These are phyloP conservation scores for Girardia tigrina DNA, from an alignment of 2,888 invertebrate species.

Conservation along the genomic window DNA sequence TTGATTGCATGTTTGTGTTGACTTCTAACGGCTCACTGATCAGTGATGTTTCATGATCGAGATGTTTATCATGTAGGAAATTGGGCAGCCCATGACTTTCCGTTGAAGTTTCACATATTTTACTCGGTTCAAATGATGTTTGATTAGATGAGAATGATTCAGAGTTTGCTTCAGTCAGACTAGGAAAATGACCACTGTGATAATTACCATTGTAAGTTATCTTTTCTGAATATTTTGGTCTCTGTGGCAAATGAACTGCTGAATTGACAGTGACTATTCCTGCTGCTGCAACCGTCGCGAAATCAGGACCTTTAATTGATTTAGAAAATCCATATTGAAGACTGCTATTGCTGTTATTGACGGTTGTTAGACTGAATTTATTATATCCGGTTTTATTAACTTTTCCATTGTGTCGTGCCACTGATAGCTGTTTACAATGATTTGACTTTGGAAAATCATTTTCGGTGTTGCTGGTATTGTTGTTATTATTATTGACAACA, in stretches of 20 bases:
- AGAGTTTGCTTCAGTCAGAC: not conserved
- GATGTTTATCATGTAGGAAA: not conserved
- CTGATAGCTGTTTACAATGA: not conserved
- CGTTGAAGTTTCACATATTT: not conserved
- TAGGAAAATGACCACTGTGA: not conserved
- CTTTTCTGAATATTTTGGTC: not conserved
- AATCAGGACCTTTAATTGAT: conserved; percentile 52
- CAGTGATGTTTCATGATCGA: not conserved
- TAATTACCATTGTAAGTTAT: not conserved
- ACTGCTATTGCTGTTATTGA: not conserved
- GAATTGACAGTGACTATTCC: conserved; percentile 52
- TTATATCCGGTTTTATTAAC: not conserved
- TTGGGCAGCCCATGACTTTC: not conserved
- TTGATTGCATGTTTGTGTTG: not conserved
- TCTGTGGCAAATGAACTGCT: not conserved
- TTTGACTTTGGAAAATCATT: not conserved
- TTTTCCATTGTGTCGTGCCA: not conserved
- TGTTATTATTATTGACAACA: too few relatives aligned
- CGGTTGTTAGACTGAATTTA: not conserved
- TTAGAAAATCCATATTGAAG: conserved; percentile 14
- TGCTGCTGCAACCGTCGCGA: conserved; percentile 60
- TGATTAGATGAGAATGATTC: not conserved
- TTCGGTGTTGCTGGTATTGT: not conserved
- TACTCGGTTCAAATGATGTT: not conserved
- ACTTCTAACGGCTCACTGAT: conserved; percentile 2